phyloP scores from a whole-genome alignment of 2,113 vertebrate species.

The Mastomys coucha region DNA sequence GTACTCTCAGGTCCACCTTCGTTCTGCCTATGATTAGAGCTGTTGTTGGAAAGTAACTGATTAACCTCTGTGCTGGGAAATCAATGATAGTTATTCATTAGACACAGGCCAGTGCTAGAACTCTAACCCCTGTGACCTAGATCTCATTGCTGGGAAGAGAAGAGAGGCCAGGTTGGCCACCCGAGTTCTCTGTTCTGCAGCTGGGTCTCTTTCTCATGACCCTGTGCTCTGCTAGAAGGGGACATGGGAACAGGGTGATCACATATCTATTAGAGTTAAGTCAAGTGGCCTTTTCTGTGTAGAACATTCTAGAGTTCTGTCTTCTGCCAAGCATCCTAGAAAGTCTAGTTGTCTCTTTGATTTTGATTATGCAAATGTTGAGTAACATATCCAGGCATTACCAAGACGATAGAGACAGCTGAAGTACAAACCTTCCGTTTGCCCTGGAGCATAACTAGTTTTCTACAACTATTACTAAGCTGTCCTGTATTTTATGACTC shows the following conservation, averaged over 20 bases:
- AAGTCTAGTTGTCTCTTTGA: not conserved
- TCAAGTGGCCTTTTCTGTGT: not conserved
- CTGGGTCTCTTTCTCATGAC: not conserved
- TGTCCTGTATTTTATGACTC: not conserved
- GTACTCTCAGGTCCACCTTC: not conserved
- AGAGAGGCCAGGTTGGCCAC: too few relatives aligned
- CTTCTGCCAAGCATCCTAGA: not conserved
- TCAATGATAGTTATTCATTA: constrained; percentile 64
- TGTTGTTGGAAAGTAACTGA: not conserved
- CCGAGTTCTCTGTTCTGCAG: not conserved
- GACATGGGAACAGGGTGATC: not conserved
- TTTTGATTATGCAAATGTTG: not conserved
- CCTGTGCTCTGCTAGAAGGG: not conserved
- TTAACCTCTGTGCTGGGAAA: not conserved
- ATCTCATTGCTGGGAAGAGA: not conserved
- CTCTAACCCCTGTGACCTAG: not conserved
- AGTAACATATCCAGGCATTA: not conserved
- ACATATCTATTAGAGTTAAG: not conserved
- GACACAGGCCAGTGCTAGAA: not conserved
- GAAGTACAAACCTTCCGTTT: not conserved
- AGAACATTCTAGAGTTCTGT: not conserved
- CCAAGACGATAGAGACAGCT: not conserved
- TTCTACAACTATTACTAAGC: not conserved
- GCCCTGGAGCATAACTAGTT: not conserved
- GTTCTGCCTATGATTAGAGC: not conserved